These are phyloP conservation scores for Hyperopisus bebe DNA, from an alignment of 2,113 vertebrate species.

Conservation along the genomic window DNA sequence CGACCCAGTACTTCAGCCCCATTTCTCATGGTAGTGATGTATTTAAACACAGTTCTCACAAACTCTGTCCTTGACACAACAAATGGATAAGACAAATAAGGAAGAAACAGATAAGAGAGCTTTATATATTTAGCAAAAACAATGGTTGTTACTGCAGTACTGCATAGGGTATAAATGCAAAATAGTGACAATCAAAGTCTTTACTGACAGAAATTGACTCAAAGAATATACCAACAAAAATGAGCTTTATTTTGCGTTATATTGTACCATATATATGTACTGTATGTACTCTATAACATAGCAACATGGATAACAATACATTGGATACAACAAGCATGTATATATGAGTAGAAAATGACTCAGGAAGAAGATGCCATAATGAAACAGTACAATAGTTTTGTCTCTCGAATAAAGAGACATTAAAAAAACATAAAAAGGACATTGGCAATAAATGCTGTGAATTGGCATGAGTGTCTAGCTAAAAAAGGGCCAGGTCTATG, in stretches of 20 bases:
- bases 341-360: neutral
- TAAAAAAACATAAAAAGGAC: neutral
- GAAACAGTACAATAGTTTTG: neutral
- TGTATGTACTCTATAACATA: neutral
- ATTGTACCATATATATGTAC: neutral
- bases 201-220: neutral
- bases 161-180: neutral
- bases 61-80: neutral
- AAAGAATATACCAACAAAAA: neutral
- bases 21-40: neutral
- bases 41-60: neutral
- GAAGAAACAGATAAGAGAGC: neutral
- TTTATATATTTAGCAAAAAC: neutral
- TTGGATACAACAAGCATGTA: neutral
- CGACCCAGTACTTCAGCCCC: neutral
- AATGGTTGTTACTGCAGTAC: neutral
- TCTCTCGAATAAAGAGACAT: neutral
- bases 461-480: neutral
- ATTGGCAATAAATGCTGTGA: neutral
- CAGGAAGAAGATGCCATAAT: neutral
- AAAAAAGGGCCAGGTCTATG: neutral
- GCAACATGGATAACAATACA: neutral
- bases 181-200: neutral
- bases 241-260: neutral
- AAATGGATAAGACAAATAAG: neutral